A percentile compares a stretch with the other conserved stretches of the same genome.
Evolutionary conservation across 2,888 invertebrate species (phyloP).

Genomic region (Parthenolecanium corni): DNA sequence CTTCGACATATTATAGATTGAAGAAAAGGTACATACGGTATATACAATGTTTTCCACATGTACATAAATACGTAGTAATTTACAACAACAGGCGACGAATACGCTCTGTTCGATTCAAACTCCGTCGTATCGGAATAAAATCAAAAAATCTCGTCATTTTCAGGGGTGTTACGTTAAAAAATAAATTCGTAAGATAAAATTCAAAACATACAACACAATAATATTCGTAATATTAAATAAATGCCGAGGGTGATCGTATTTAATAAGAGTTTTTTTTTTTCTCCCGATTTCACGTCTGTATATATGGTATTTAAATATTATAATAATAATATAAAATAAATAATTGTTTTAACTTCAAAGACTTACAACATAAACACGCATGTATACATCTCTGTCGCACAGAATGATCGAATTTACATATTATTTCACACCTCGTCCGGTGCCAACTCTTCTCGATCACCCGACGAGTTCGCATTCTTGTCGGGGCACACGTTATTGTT

Average conservation of each 20-base stretch:
- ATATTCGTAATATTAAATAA: background rate
- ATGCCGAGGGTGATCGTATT: too few relatives aligned
- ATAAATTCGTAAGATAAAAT: background rate
- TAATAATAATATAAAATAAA: conserved; percentile 16
- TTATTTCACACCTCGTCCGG: conserved; percentile 38
- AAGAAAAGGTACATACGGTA: too few relatives aligned
- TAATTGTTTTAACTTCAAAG: background rate
- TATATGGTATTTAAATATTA: too few relatives aligned
- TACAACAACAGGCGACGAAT: too few relatives aligned
- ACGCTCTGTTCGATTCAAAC: too few relatives aligned
- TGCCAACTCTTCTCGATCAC: conserved; percentile 35
- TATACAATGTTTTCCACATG: too few relatives aligned
- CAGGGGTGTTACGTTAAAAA: background rate
- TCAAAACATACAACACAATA: background rate
- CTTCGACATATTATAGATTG: too few relatives aligned
- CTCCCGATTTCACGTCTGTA: too few relatives aligned
- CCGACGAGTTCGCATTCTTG: conserved; percentile 30
- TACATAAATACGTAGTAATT: too few relatives aligned
- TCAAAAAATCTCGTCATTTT: background rate
- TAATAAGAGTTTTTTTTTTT: too few relatives aligned
- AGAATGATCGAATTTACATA: background rate
- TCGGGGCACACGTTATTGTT: conserved; percentile 32
- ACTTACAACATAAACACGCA: conserved; percentile 15
- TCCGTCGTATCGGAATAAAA: too few relatives aligned
- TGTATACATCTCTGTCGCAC: background rate